These are phyloP conservation scores for Myocastor coypus DNA, from an alignment of 2,113 vertebrate genomes.

Conservation along the genomic window DNA sequence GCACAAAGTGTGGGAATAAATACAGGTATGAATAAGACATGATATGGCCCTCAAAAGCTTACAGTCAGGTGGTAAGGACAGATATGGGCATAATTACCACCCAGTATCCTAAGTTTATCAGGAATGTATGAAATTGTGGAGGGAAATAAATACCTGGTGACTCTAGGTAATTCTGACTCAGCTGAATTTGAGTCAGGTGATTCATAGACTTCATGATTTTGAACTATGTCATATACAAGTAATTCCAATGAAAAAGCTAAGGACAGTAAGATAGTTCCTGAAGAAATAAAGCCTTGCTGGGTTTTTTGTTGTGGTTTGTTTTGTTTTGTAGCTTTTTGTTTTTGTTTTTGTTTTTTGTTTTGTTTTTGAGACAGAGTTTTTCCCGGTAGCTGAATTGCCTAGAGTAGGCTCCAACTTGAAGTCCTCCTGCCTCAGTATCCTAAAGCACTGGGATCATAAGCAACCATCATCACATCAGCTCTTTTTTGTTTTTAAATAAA, in stretches of 20 bases:
- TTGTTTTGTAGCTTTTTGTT: no score
- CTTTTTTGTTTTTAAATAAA: not conserved
- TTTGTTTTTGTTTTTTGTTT: not conserved
- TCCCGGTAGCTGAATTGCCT: not conserved
- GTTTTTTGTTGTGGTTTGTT: no score
- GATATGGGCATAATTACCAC: not conserved
- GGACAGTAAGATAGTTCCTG: not conserved
- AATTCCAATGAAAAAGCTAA: slow-evolving; percentile 34
- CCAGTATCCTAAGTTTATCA: not conserved
- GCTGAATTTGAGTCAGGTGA: not conserved
- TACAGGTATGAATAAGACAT: not conserved
- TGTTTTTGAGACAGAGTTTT: not conserved
- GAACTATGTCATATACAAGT: not conserved
- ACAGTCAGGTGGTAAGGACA: not conserved
- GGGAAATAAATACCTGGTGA: not conserved
- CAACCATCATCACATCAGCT: not conserved
- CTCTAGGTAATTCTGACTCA: not conserved
- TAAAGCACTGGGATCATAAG: not conserved
- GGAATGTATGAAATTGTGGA: not conserved
- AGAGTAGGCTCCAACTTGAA: not conserved
- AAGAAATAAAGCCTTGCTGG: not conserved
- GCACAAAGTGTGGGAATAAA: not conserved
- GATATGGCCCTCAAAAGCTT: not conserved
- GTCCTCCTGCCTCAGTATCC: not conserved
- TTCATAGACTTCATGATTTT: not conserved